Base-by-base conservation (phyloP, 1,140 invertebrate species). In the Pseudomyrmex flavicornis region DNA sequence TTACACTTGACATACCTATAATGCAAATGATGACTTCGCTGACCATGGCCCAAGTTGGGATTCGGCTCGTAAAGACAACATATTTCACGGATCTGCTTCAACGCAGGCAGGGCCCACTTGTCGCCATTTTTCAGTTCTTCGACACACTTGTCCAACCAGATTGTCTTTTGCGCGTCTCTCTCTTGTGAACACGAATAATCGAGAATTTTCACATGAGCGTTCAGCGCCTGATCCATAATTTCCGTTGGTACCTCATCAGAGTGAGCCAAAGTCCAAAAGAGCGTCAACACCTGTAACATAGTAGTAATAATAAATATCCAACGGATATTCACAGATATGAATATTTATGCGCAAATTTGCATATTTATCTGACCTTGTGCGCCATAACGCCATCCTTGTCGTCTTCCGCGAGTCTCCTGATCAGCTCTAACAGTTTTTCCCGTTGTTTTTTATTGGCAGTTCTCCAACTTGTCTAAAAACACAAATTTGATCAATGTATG, bases 341-440 rank as follows among this genome's bases (percentile, higher is more conserved):
- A 4, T 35, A 17, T 54, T 54, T 9, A 56, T 13, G 17, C 52
- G 46, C 20, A 74, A 15, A 17, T 48, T 48, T 50, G 2, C 48
- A 54, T 54, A 56, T 44, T 52, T n/a, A 63, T 77, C 82, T 88
- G 94, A 97, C 97, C 95, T 99, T 99, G 92, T 99, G 97, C 65
- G 99, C 98, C 98, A 99, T 99, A 15, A 99, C 98, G 79, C 99
- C 99, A 94, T 99, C 98, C 93, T 99, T 99, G 94, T 99, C 99
- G 95, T 99, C 99, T 95, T 99, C 99, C 17, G 99, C 98, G 76
- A 99, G 94, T 90, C 98, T 95, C 80, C 99, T 95, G 88, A 99
- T 99, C 79, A 99, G 95, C 95, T 99, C 99, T 76, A 99, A 94
- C 66, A 99, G 95, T 93, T 99, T 98, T 95, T 99, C 99, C 86